Percentiles rank a stretch among this genome's conserved stretches.
Conservation (phyloP, 2,888 invertebrate species). For the Hartigia nigra region DNA sequence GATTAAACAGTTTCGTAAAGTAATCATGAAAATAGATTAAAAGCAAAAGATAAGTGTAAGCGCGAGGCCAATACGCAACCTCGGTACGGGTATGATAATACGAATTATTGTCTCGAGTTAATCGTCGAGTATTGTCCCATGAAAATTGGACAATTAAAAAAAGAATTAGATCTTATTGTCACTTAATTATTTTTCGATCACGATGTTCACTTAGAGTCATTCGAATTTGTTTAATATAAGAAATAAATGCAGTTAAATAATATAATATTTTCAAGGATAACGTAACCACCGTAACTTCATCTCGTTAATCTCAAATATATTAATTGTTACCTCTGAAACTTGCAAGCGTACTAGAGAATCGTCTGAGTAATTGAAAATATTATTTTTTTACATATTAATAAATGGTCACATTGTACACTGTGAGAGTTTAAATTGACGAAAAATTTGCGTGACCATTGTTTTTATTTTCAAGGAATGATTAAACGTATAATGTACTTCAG, state of each 20-base stretch:
- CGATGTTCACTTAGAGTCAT: neutral
- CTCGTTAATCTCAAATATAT: neutral
- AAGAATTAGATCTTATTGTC: constrained; percentile 31
- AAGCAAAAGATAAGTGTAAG: neutral
- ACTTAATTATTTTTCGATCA: constrained; percentile 5
- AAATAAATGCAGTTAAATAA: neutral
- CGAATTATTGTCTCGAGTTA: constrained; percentile 27
- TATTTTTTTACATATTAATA: neutral
- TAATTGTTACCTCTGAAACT: neutral
- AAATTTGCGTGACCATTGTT: neutral
- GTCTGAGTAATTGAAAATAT: neutral
- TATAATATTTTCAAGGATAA: neutral
- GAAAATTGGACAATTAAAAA: constrained; percentile 23
- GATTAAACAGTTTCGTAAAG: neutral
- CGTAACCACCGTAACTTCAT: neutral
- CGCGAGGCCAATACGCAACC: neutral
- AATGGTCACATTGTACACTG: no score
- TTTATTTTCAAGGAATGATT: no score
- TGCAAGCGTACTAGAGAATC: neutral
- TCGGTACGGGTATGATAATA: neutral
- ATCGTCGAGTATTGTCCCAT: constrained; percentile 27
- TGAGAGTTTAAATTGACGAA: no score
- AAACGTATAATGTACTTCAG: neutral
- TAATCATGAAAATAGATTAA: neutral
- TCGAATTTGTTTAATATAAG: neutral